Base-by-base conservation (phyloP, 23 tunicate species). In the Styela clava region DNA sequence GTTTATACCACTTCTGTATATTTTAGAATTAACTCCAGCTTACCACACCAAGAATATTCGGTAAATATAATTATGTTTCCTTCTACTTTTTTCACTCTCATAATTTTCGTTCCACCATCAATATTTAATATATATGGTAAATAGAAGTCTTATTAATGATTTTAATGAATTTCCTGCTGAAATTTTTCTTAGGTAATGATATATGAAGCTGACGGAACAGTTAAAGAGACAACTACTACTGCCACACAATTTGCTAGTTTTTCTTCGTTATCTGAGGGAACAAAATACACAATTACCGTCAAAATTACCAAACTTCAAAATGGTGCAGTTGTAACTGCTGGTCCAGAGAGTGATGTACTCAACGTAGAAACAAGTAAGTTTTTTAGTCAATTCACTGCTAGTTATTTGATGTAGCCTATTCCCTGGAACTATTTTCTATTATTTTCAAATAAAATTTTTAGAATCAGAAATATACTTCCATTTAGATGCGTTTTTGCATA, bases 351-450 rank as follows among this genome's bases (percentile, higher is more conserved):
- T 16, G 77, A 71, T 30, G 5, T 5, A 27, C 35, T 71, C 5
- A 16, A 31, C 12, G 29, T 71, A 27, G 29, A 35, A 71, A 71
- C 77, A 71, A 5, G 77, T 71, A 71, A 27, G 77, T 24, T 12
- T 24, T 68, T 12, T 68, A 68, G 73, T 18, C n/a, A n/a, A n/a
- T n/a, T n/a, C n/a, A n/a, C n/a, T n/a, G n/a, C n/a, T n/a, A n/a
- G n/a, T n/a, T n/a, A n/a, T n/a, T n/a, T n/a, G n/a, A n/a, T n/a
- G n/a, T n/a, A n/a, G n/a, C n/a, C n/a, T n/a, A n/a, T n/a, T n/a
- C n/a, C n/a, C n/a, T n/a, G n/a, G n/a, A n/a, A n/a, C n/a, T n/a
- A n/a, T n/a, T n/a, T n/a, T n/a, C n/a, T n/a, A n/a, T n/a, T n/a
- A n/a, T n/a, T n/a, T n/a, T n/a, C n/a, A n/a, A n/a, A n/a, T n/a